A percentile compares a stretch with the other conserved stretches of the same genome.
phyloP scores from a whole-genome alignment of 2,888 invertebrate species.

The Minunthozetes semirufus region DNA sequence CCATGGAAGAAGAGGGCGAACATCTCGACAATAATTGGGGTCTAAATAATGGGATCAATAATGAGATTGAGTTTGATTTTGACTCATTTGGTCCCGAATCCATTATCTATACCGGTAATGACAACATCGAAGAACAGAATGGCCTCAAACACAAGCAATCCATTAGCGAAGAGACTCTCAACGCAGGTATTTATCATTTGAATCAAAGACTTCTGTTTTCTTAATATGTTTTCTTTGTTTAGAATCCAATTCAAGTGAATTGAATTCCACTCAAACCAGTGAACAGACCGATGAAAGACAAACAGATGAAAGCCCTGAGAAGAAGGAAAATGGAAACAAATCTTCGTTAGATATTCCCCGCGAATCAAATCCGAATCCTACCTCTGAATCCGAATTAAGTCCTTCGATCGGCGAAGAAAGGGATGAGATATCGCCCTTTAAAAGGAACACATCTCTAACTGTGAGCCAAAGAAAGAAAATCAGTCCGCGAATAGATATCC shows the following conservation, averaged over 20 bases:
- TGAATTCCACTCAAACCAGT: neutral
- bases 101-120: constrained; percentile 35
- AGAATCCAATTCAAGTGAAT: constrained; percentile 6
- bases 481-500: constrained; percentile 34
- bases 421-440: constrained; percentile 21
- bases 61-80: constrained; percentile 39
- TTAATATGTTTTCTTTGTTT: neutral
- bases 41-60: constrained; percentile 29
- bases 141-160: neutral
- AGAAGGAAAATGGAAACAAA: neutral
- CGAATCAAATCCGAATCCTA: neutral
- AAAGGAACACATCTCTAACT: constrained; percentile 36
- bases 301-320: neutral
- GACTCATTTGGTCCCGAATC: constrained; percentile 40
- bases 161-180: constrained; percentile 28
- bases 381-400: constrained; percentile 22
- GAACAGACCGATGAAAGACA: neutral
- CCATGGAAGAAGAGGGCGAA: neutral
- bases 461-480: constrained; percentile 38
- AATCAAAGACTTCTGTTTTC: neutral
- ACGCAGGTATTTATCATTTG: neutral
- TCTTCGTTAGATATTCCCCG: neutral
- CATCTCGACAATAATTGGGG: constrained; percentile 23
- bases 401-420: neutral
- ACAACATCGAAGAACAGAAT: neutral